Evolutionary conservation across 2,888 invertebrate species (phyloP), one percentile per base, ranked within the genome.

Genomic region (Marronus borbonicus): DNA sequence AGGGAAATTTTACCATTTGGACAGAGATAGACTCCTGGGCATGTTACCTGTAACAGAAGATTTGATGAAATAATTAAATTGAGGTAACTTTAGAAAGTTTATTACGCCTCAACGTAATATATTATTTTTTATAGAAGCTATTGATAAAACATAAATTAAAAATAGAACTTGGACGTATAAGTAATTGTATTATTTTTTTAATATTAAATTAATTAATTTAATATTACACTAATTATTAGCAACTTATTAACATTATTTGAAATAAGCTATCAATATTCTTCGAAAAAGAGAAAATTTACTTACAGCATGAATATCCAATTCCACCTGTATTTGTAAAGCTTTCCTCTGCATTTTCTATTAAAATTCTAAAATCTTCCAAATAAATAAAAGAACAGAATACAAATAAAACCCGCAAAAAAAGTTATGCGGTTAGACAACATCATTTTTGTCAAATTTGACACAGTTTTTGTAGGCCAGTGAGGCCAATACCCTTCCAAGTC

Each of bases 21-120:
- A 84, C 95, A 95, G 44, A 96, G 89, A 94, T 95, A 96, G 14
- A 96, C 95, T 49, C 96, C 96, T n/a, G 96, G 96, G 87, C 96
- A 96, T 77, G 94, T 93, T 39, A 96, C 92, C 94, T 94, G 83
- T 8, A 81, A 81, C 72, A 24, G 70, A 78, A 70, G 4, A 69
- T 20, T 75, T 69, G 31, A 28, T 39, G 49, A 39, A 58, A 55
- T 62, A 62, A 74, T 62, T 58, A 77, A 28, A 36, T 64, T 39
- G 8, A 44, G 12, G 44, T 64, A 31, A 12, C 14, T 31, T 52
- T 52, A 3, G 3, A 52, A 52, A 52, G 10, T n/a, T 52, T 52
- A 12, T n/a, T 31, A 64, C 8, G 2, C 14, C 12, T 24, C 28
- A 1, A 4, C 24, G 24, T 24, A 14, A 24, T 7, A 62, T n/a